phyloP scores from a whole-genome alignment of 2,888 invertebrate genomes.

The Oxycera nigricornis region DNA sequence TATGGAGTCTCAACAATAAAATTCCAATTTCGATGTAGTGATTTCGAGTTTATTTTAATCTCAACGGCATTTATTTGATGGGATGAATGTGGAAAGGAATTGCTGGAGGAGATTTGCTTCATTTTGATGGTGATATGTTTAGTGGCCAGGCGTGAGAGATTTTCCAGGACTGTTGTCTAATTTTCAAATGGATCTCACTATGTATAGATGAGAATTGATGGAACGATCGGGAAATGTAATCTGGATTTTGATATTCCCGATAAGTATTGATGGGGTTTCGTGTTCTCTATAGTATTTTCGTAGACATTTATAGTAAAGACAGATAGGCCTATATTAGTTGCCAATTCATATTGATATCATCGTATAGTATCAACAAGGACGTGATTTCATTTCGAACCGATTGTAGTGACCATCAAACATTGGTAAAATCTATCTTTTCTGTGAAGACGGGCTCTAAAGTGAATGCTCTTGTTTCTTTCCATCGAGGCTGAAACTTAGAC shows the following conservation, averaged over 20 bases:
- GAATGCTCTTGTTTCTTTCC: too few species aligned
- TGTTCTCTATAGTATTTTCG: too few species aligned
- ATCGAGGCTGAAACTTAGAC: too few species aligned
- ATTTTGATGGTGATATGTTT: neutral
- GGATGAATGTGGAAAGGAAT: neutral
- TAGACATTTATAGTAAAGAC: too few species aligned
- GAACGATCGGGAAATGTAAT: neutral
- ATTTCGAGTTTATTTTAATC: slow-evolving; percentile 36
- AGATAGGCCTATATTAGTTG: too few species aligned
- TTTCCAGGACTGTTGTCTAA: neutral
- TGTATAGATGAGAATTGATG: neutral
- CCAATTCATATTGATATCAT: too few species aligned
- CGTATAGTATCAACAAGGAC: too few species aligned
- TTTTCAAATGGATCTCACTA: neutral
- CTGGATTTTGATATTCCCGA: neutral
- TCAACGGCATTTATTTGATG: slow-evolving; percentile 25
- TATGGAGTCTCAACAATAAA: slow-evolving; percentile 36
- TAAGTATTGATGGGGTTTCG: too few species aligned
- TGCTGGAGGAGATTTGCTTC: neutral
- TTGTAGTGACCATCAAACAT: too few species aligned
- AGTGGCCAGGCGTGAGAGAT: neutral
- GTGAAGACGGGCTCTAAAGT: too few species aligned
- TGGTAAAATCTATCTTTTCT: too few species aligned
- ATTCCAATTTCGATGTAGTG: slow-evolving; percentile 37
- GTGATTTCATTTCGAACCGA: too few species aligned